phyloP scores from a whole-genome alignment of 2,113 vertebrate genomes.

The Colistium nudipinnis region DNA sequence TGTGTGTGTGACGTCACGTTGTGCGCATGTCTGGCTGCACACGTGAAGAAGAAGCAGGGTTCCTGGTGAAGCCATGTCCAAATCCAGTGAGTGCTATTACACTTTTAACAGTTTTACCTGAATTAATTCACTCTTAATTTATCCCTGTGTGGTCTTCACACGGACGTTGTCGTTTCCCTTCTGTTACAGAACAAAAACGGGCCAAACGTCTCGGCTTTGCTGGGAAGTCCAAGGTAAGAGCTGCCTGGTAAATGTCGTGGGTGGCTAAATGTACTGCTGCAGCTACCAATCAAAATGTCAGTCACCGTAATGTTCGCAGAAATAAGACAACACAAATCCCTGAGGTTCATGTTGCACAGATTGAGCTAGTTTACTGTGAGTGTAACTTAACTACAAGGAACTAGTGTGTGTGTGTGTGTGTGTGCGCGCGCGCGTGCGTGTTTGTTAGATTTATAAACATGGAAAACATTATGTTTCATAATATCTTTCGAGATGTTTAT shows the following conservation, averaged over 20 bases:
- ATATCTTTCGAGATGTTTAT: too few relatives aligned
- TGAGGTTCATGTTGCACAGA: background rate
- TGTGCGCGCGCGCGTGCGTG: too few relatives aligned
- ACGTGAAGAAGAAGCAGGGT: conserved; percentile 55
- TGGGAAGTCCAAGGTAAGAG: conserved; percentile 66
- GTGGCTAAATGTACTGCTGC: conserved; percentile 1
- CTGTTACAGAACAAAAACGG: conserved; percentile 80
- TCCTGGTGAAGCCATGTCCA: conserved; percentile 69
- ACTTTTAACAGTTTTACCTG: rapidly evolving
- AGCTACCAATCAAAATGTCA: background rate
- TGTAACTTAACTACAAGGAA: too few relatives aligned
- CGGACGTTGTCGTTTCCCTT: background rate
- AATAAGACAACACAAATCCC: background rate
- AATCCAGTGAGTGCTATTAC: conserved; percentile 75
- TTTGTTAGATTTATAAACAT: too few relatives aligned
- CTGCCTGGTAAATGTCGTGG: background rate
- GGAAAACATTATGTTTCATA: too few relatives aligned
- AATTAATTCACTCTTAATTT: background rate
- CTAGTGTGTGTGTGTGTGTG: too few relatives aligned
- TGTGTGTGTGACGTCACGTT: background rate
- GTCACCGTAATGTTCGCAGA: too few relatives aligned
- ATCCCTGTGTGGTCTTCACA: background rate
- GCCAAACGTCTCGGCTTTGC: conserved; percentile 77
- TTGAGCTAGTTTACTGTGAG: background rate
- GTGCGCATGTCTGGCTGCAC: conserved; percentile 24